Base-by-base conservation (phyloP, 2,888 invertebrate genomes). In the Macaria notata region DNA sequence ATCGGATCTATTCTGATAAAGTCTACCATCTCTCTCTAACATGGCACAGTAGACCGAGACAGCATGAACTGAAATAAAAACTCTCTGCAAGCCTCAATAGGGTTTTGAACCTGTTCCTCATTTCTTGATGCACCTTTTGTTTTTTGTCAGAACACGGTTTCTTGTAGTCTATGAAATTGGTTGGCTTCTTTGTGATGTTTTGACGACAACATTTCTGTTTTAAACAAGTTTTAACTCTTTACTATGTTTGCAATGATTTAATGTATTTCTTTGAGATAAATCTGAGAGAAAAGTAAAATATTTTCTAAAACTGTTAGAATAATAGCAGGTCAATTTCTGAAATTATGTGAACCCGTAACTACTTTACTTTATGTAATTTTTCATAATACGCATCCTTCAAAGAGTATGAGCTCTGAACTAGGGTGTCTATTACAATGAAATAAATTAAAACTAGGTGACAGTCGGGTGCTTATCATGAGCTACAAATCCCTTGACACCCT, bases 81-180 rank as follows among this genome's bases (percentile, higher is more conserved):
- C 68, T 57, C 59, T 61, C 65, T 66, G 60, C 65, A 66, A 64
- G 69, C 61, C 64, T 66, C 66, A 67, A 70, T 70, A 70, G 68
- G 66, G 71, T 68, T 67, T 68, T 66, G 72, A 82, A 84, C 83
- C 81, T 74, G 83, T 83, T 81, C 73, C 71, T 70, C 68, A 68
- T 68, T 69, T 74, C 65, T 68, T 69, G 61, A 68, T 73, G 65
- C 62, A 67, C 69, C 73, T 72, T 75, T 76, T 72, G 64, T 72
- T 79, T 81, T 81, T 81, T 78, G 70, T 78, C 65, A 61, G 52
- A 57, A 59, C 68, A 67, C 66, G 68, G 67, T 62, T 67, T 69
- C 63, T 63, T 62, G 53, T 46, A 51, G 61, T 51, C 48, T 59
- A 56, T 65, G 53, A 63, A 60, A 61, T 62, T 63, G 54, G 47